phyloP scores from a whole-genome alignment of 2,797 vertebrate genomes.

The Lithobates sylvaticus region DNA sequence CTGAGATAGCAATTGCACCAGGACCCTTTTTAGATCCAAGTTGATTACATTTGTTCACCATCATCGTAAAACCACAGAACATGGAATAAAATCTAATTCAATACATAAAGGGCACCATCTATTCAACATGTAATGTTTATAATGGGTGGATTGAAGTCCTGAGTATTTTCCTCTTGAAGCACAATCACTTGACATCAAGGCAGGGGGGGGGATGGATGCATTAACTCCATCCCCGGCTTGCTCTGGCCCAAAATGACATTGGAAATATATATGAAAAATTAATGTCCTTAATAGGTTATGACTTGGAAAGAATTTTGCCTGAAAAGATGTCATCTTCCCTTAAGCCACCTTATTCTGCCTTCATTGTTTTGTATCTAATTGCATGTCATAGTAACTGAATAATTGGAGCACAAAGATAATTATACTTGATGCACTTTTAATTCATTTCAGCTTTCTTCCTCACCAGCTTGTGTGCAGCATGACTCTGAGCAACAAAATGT shows the following conservation, averaged over 20 bases:
- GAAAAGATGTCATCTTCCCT: conserved; percentile 60
- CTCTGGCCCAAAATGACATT: conserved; percentile 47
- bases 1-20: neutral
- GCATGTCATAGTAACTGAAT: conserved; percentile 63
- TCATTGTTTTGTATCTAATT: conserved; percentile 63
- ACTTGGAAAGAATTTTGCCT: conserved; percentile 43
- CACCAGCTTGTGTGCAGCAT: conserved; percentile 35
- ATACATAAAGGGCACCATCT: neutral
- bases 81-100: neutral
- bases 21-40: neutral
- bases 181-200: conserved; percentile 28
- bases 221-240: conserved; percentile 36
- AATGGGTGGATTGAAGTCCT: neutral
- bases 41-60: neutral
- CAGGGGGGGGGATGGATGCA: conserved; percentile 13
- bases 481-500: conserved; percentile 55
- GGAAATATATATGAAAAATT: conserved; percentile 56
- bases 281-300: conserved; percentile 56
- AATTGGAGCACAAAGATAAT: conserved; percentile 63
- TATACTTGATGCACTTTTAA: conserved; percentile 63
- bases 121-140: conserved; percentile 1
- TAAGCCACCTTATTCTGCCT: conserved; percentile 59
- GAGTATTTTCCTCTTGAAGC: neutral
- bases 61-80: neutral
- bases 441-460: conserved; percentile 56